Evolutionary conservation across 2,888 invertebrate genomes (phyloP), one percentile per base, ranked within the genome.

Genomic region (Physocephala rufipes): DNA sequence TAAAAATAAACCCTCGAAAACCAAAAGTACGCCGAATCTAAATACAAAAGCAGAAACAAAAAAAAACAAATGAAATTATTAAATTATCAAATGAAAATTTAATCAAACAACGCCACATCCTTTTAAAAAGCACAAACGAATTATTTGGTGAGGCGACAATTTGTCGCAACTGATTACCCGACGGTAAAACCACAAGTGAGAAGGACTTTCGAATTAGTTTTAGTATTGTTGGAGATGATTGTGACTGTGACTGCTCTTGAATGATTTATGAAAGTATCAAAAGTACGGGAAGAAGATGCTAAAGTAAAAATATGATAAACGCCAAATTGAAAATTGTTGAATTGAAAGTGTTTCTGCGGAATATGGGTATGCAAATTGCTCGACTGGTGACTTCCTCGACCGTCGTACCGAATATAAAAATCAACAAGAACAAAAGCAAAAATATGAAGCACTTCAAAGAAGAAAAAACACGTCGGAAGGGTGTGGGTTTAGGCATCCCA

Each of bases 261-360:
- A 68, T 81, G 80, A 80, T 80, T 80, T 81, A 80, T 80, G 81
- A 80, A 80, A 81, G 45, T 73, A 63, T 19, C 67, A 71, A 55
- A 45, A 21, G 21, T 53, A 70, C 19, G 26, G n/a, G n/a, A n/a
- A n/a, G n/a, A n/a, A n/a, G n/a, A n/a, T n/a, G n/a, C n/a, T n/a
- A n/a, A n/a, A n/a, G n/a, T n/a, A n/a, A 61, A 24, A 63, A 28
- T 26, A n/a, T 26, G 58, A 16, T 5, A 51, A n/a, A 51, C 49
- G 58, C 53, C 30, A 55, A 68, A 61, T 45, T 13, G 30, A 49
- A 36, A 36, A 9, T 36, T 7, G 36, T 9, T 36, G 36, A 36
- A 36, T 36, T 21, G 12, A 28, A 24, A n/a, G n/a, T n/a, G n/a
- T n/a, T 36, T 36, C 9, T 36, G 36, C 36, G 4, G 36, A 36